phyloP scores from a whole-genome alignment of 2,797 vertebrate genomes.

The Emydoidea blandingii region DNA sequence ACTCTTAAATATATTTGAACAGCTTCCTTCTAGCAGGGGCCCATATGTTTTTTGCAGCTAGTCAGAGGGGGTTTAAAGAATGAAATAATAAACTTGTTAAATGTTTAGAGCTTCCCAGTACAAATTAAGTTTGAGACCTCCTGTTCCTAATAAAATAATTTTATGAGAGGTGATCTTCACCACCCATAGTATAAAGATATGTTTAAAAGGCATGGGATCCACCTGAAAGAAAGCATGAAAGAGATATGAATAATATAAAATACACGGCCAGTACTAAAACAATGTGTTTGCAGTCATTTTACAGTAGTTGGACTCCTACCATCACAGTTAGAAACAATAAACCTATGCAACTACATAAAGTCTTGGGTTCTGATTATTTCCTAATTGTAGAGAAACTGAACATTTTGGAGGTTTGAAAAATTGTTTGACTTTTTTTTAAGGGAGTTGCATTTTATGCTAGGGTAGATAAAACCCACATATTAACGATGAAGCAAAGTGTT shows the following conservation, averaged over 20 bases:
- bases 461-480: background rate
- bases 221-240: background rate
- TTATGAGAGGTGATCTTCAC: accelerated
- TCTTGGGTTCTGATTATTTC: no score
- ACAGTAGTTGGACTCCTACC: background rate
- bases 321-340: background rate
- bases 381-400: background rate
- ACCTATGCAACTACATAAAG: background rate
- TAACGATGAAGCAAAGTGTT: background rate
- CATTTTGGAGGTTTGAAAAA: background rate
- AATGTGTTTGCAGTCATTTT: background rate
- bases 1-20: conserved; percentile 59
- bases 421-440: background rate
- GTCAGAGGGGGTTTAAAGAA: conserved; percentile 50
- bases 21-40: conserved; percentile 49
- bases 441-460: background rate
- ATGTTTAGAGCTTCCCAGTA: background rate
- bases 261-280: background rate
- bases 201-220: background rate
- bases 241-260: background rate
- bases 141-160: accelerated
- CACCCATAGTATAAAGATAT: accelerated
- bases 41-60: conserved; percentile 56
- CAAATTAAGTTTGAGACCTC: background rate
- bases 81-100: conserved; percentile 44